Evolutionary conservation across 2,888 invertebrate species (phyloP).

Genomic region (Hydrotaea cyrtoneurina): DNA sequence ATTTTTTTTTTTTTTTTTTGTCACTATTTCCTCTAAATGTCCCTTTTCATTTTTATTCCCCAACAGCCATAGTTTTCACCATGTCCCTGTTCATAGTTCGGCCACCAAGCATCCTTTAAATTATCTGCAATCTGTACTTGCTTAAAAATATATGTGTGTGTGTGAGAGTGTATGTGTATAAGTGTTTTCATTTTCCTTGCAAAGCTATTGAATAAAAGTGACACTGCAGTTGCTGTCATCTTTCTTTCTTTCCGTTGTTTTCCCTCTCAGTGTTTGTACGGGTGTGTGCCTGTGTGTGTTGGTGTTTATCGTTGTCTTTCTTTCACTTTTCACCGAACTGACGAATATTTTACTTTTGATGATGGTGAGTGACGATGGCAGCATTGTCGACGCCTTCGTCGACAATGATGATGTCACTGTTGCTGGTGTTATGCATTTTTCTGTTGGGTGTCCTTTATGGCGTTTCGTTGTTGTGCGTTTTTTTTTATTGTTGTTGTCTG

Average conservation of each 20-base stretch:
- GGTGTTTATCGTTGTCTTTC: slow-evolving; percentile 24
- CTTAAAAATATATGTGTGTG: slow-evolving; percentile 39
- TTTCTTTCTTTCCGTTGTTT: slow-evolving; percentile 51
- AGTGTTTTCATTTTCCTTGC: background rate
- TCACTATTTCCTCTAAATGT: no score
- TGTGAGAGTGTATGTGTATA: background rate
- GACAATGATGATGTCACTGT: slow-evolving; percentile 45
- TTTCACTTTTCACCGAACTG: slow-evolving; percentile 47
- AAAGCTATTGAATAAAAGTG: slow-evolving; percentile 55
- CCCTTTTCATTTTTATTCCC: no score
- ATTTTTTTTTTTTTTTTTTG: no score
- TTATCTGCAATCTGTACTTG: slow-evolving; percentile 61
- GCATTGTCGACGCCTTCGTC: slow-evolving; percentile 12
- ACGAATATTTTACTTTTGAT: slow-evolving; percentile 34
- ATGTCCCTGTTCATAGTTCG: background rate
- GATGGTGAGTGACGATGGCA: slow-evolving; percentile 34
- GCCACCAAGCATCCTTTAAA: slow-evolving; percentile 48
- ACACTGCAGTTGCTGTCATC: slow-evolving; percentile 74
- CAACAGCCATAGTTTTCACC: background rate
- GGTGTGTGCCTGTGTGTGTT: background rate
- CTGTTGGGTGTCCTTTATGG: background rate
- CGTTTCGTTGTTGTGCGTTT: slow-evolving; percentile 2
- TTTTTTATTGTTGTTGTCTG: background rate
- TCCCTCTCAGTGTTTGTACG: background rate
- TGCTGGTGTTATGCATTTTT: slow-evolving; percentile 29